Base-by-base conservation (phyloP, 2,888 invertebrate species). In the Nymphalis c-album region DNA sequence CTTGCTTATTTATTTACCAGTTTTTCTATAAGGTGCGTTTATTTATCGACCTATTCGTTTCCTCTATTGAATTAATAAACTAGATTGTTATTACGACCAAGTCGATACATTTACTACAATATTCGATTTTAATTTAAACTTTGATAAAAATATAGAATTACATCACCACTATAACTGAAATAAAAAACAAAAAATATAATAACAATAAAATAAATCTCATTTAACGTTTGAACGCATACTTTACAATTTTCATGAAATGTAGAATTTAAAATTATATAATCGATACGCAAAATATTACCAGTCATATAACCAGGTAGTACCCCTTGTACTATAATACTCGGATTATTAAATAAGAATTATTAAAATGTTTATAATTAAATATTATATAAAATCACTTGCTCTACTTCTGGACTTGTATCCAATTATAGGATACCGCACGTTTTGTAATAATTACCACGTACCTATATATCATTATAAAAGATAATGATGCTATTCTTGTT, bases 1-100 rank as follows among this genome's bases (percentile, higher is more conserved):
- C 50, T 16, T n/a, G 55, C 16, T 66, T 57, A 66, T 47, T 55
- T 66, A 57, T 61, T 50, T 65, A 60, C 57, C 55, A 46, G 57
- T 60, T 60, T 47, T 60, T 47, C 26, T 60, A 17, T 60, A 47
- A 60, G 18, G 20, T 59, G 59, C 59, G 22, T 18, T 47, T 47
- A 46, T 47, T 47, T 60, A 60, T 47, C 59, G 40, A 60, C 26
- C 22, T 57, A 57, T 31, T 26, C 48, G 22, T 45, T 65, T 62
- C 26, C 57, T 22, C 16, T 50, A 20, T 46, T 51, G 17, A 50
- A 45, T 60, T 59, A 45, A n/a, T 64, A 51, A 18, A 35, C 51
- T 40, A n/a, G 48, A 51, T 51, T 55, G n/a, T 40, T 40, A 40
- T 40, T 55, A 16, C 13, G 31, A 31, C 26, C 53, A 17, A 26